Evolutionary conservation across 2,888 invertebrate species (phyloP), one percentile per base, ranked within the genome.

Genomic region (Ophion ellenae): DNA sequence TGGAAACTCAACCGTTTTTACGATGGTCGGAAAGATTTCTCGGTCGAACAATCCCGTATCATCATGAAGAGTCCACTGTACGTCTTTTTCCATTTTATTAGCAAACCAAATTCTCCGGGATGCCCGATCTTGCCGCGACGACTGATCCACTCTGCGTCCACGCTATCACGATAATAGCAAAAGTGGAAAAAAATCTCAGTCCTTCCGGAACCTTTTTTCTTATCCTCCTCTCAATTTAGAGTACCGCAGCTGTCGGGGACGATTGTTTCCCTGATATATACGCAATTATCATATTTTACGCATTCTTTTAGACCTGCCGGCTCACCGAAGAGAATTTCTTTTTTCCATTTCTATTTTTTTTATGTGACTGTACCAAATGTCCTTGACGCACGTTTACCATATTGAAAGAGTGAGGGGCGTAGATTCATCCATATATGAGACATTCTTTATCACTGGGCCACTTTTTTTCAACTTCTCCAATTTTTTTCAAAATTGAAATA

Each of bases 91-190:
- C 36, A 36, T 59, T 67, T 64, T 24, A 75, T 81, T 81, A 81
- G 81, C 81, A 81, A 81, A 81, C 75, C 81, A 81, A 81, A 81
- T 81, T 69, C 70, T 75, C 53, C 14, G 28, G 14, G 47, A 71
- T 40, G 45, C 63, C 57, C 45, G n/a, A 28, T 77, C 69, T 75
- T 69, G 36, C 59, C 32, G 63, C 36, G 20, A 69, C 32, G 20
- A 75, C 36, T 69, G 20, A 69, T 81, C 61, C 67, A 59, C 67
- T 59, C 67, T 81, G 14, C 53, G 24, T 40, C 74, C 24, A 5
- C 63, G 36, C 20, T 24, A 20, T 24, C 36, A n/a, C 63, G 32
- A 32, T 32, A 14, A 61, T 10, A 67, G 32, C 74, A 45, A 45
- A 69, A 69, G 45, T 75, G 75, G 75, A 10, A 14, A 63, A 66